Evolutionary conservation across 2,113 vertebrate genomes (phyloP), one percentile per base, ranked within the genome.

Genomic region (Micronycteris hirsuta): DNA sequence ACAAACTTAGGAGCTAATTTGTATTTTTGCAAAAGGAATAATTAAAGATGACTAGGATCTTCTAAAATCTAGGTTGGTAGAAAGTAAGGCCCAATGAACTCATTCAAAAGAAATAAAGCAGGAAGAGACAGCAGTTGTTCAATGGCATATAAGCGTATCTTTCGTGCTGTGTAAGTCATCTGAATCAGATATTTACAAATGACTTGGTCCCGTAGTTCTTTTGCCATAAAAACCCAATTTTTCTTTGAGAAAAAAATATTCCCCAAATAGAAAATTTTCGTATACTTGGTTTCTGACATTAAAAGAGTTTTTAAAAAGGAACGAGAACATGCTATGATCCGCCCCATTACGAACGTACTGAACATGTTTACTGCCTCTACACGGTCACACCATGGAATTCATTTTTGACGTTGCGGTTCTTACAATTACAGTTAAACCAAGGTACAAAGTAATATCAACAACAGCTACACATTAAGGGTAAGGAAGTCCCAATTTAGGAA

Each of bases 1-100:
- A 49, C 38, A 95, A 82, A 87, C 67, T 52, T 88, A 76, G 93
- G 28, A 87, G 38, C 56, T 80, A 87, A 97, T 96, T 95, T n/a
- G 15, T 88, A 92, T 36, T 93, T 96, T 31, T 90, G 58, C 85
- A 96, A 90, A 97, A 97, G 90, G 67, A 89, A 85, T 28, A n/a
- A 91, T 71, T 56, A 65, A 94, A 82, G 43, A 86, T 56, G 65
- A 82, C 22, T 24, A 67, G 33, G 41, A 82, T 77, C n/a, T 52
- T 94, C 80, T 87, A 73, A 77, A 73, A 85, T 93, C 86, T 45
- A 65, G 58, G 28, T 86, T 31, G 5, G 31, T 78, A 20, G n/a
- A 80, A 61, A 65, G 76, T 77, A 49, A 95, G 33, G 52, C 31
- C 70, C 67, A 81, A 65, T 20, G 33, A 90, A 87, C 52, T 68